These are phyloP conservation scores for Hybos culiciformis DNA, from an alignment of 2,888 invertebrate genomes.

Conservation along the genomic window DNA sequence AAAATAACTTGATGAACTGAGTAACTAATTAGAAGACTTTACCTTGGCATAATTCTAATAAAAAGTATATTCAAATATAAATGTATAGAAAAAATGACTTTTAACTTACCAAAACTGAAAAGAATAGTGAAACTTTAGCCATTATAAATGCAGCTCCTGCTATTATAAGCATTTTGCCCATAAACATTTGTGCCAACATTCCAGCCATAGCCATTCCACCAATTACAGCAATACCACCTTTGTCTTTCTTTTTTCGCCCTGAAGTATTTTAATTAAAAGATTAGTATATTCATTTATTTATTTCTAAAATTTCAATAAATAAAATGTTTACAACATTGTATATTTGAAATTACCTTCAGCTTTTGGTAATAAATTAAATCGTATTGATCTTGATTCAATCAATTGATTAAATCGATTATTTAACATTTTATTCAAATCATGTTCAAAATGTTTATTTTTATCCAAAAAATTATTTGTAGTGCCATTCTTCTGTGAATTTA, in stretches of 20 bases:
- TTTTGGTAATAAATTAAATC: constrained; percentile 28
- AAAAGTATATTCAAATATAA: not conserved
- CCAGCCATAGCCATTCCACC: constrained; percentile 47
- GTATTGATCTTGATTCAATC: constrained; percentile 34
- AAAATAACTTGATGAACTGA: too few relatives aligned
- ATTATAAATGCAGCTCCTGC: constrained; percentile 53
- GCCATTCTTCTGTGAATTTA: constrained; percentile 3
- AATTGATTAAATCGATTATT: constrained; percentile 33
- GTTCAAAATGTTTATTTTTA: constrained; percentile 10
- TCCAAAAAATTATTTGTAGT: not conserved
- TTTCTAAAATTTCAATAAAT: not conserved
- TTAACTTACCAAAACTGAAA: constrained; percentile 43
- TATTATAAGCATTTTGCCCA: constrained; percentile 52
- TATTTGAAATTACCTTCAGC: constrained; percentile 16
- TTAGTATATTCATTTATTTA: constrained; percentile 21
- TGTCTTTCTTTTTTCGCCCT: constrained; percentile 42
- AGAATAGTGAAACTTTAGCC: constrained; percentile 48
- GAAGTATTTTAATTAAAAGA: constrained; percentile 19
- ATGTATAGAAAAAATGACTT: too few relatives aligned
- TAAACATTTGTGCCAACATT: constrained; percentile 50
- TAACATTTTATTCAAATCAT: constrained; percentile 17
- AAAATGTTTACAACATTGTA: not conserved
- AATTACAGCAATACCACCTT: constrained; percentile 43
- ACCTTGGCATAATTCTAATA: not conserved
- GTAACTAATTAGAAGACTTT: too few relatives aligned